Conservation (phyloP, 2,797 vertebrate species). For the Holocentrus rufus region DNA sequence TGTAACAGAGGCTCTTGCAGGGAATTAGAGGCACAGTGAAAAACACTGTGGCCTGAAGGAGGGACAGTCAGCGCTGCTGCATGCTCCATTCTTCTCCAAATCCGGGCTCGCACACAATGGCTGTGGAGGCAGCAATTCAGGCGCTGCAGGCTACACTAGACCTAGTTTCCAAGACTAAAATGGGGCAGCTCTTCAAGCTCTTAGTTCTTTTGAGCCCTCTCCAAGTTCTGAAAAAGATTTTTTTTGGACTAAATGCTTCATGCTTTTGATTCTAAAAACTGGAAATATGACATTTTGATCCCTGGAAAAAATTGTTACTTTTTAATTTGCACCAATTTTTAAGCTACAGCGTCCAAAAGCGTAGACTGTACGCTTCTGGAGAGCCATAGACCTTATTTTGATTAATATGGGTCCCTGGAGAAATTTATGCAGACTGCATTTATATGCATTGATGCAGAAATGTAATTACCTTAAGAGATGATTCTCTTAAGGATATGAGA, state of each 20-base stretch:
- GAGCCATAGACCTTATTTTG: slow-evolving; percentile 57
- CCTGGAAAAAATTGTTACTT: slow-evolving; percentile 7
- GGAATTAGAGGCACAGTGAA: slow-evolving; percentile 72
- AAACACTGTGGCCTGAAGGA: slow-evolving; percentile 76
- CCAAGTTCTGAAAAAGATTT: slow-evolving; percentile 42
- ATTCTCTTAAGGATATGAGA: slow-evolving; percentile 81
- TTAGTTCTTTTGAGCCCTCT: slow-evolving; percentile 62
- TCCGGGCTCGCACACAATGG: slow-evolving; percentile 74
- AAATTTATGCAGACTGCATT: slow-evolving; percentile 72
- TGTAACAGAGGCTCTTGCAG: slow-evolving; percentile 67
- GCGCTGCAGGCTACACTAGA: slow-evolving; percentile 81
- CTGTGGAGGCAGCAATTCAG: slow-evolving; percentile 72
- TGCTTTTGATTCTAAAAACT: slow-evolving; percentile 23
- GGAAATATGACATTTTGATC: background rate
- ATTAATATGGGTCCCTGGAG: slow-evolving; percentile 80
- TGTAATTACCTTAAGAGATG: slow-evolving; percentile 86
- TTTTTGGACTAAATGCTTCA: slow-evolving; percentile 29
- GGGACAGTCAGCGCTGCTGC: slow-evolving; percentile 63
- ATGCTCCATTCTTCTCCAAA: slow-evolving; percentile 71
- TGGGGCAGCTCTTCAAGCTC: slow-evolving; percentile 73
- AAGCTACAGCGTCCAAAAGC: slow-evolving; percentile 10
- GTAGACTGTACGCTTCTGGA: slow-evolving; percentile 22
- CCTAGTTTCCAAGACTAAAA: slow-evolving; percentile 81
- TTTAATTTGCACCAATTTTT: slow-evolving; percentile 18
- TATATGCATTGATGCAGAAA: slow-evolving; percentile 84